These are phyloP conservation scores for Chloropsis cyanopogon DNA, from an alignment of 2,113 vertebrate species.

Conservation along the genomic window DNA sequence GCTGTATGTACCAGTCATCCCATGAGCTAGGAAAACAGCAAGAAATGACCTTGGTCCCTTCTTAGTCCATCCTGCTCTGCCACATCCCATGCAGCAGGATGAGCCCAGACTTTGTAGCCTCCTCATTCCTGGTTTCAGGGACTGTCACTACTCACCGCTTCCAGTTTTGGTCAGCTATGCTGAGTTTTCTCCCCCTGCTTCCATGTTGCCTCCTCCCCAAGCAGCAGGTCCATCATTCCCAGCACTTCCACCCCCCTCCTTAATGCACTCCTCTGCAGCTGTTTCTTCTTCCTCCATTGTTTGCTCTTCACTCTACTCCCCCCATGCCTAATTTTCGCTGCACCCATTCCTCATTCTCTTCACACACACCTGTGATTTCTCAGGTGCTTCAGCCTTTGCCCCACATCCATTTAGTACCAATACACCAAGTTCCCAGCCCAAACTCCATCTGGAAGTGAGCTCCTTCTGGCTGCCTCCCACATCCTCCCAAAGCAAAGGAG, in stretches of 20 bases:
- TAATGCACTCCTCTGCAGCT: not conserved
- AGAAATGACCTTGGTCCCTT: not conserved
- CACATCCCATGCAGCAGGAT: not conserved
- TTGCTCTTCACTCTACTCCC: not conserved
- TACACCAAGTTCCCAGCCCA: not conserved
- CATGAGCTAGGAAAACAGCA: accelerated
- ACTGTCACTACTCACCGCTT: accelerated
- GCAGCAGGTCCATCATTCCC: not conserved
- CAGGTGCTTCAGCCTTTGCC: not conserved
- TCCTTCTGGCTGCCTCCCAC: not conserved
- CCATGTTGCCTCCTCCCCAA: accelerated
- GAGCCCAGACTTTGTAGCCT: accelerated
- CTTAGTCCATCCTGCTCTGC: not conserved
- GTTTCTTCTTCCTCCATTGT: not conserved
- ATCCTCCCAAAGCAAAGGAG: not conserved
- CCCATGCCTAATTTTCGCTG: not conserved
- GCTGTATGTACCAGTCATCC: not conserved
- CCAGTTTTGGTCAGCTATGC: not conserved
- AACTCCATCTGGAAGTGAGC: not conserved
- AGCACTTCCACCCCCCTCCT: not conserved
- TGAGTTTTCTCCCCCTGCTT: not conserved
- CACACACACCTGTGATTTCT: not conserved
- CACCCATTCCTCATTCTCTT: not conserved
- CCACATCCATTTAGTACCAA: not conserved
- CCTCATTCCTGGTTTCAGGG: not conserved